phyloP scores from a whole-genome alignment of 1,140 invertebrate species.

The Drosophila trapezifrons region DNA sequence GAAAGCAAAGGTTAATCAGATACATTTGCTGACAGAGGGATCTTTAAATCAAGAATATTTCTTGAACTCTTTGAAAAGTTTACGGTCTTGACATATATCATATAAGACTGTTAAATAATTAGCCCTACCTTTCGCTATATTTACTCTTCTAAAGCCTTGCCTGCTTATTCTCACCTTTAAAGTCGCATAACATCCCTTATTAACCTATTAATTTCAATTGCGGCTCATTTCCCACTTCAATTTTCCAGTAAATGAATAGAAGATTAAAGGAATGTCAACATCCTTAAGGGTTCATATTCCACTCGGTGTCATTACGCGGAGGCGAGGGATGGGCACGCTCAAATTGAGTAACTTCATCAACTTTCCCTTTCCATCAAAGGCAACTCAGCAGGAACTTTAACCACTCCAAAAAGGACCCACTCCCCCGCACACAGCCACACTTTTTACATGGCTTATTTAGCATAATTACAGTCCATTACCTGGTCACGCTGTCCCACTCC shows the following conservation, averaged over 20 bases:
- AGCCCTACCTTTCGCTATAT: no score
- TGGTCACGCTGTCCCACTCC: conserved; percentile 65
- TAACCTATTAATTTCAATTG: conserved; percentile 28
- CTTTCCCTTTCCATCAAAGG: conserved; percentile 46
- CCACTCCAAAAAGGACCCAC: conserved; percentile 39
- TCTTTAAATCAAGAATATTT: conserved; percentile 2
- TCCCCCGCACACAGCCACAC: conserved; percentile 37
- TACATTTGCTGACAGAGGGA: conserved; percentile 27
- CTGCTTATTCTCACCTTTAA: background rate
- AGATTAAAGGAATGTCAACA: conserved; percentile 40
- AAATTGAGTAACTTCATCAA: conserved; percentile 50
- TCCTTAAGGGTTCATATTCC: conserved; percentile 19
- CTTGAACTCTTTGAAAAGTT: background rate
- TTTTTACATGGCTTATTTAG: conserved; percentile 78
- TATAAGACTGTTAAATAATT: no score
- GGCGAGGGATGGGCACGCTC: conserved; percentile 4
- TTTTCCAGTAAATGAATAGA: conserved; percentile 33
- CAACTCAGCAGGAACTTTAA: conserved; percentile 30
- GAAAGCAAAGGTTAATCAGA: conserved; percentile 22
- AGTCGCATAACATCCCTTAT: conserved; percentile 2
- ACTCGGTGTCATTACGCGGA: conserved; percentile 6
- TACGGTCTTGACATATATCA: no score
- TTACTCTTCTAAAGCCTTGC: no score
- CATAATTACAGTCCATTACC: conserved; percentile 81
- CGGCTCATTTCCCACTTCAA: conserved; percentile 11